Evolutionary conservation across 1,140 invertebrate species (phyloP).

Genomic region (Apis florea): DNA sequence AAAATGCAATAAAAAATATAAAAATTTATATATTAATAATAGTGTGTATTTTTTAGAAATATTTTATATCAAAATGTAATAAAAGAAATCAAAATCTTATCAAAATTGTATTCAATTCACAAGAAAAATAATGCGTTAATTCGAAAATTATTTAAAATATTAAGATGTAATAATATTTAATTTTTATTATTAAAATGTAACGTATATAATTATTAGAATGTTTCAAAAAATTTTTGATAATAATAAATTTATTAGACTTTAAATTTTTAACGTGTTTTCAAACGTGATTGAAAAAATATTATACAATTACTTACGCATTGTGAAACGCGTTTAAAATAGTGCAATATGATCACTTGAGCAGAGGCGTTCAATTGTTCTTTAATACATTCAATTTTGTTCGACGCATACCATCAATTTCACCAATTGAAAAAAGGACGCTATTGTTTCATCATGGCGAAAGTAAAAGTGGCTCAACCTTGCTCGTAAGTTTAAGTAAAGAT

Average conservation of each 20-base stretch:
- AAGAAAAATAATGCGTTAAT: no score
- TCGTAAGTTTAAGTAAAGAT: not conserved
- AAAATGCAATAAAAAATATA: no score
- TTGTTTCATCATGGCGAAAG: conserved; percentile 9
- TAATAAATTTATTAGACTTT: not conserved
- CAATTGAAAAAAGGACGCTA: not conserved
- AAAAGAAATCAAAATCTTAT: no score
- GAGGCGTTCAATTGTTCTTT: conserved; percentile 2
- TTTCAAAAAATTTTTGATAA: no score
- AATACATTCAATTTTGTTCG: not conserved
- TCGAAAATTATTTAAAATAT: no score
- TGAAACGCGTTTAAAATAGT: not conserved
- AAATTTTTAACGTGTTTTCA: not conserved
- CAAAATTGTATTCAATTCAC: no score
- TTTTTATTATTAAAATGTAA: no score
- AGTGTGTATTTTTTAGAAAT: no score
- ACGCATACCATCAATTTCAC: not conserved
- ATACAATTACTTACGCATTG: not conserved
- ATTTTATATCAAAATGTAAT: no score
- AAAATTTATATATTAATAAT: no score
- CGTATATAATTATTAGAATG: no score
- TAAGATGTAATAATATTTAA: no score
- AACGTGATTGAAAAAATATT: not conserved
- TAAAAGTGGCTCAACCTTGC: not conserved
- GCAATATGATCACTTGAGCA: not conserved